Base-by-base conservation (phyloP, 92 coral and sea anemone species). In the Metridium senile region DNA sequence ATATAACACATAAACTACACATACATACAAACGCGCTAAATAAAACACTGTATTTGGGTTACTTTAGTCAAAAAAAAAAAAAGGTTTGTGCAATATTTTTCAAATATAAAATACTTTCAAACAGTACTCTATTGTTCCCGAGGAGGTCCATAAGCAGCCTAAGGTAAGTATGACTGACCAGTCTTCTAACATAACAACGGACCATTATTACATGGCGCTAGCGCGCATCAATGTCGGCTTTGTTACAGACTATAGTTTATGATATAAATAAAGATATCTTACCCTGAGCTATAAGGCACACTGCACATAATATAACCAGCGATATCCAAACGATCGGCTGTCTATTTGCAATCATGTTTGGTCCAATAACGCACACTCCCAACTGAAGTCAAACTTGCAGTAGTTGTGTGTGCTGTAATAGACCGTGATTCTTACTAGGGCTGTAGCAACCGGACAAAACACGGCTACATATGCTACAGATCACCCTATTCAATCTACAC, bases 341-440 rank as follows among this genome's bases (percentile, higher is more conserved):
- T 52, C 83, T 28, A 9, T 32, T 11, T 30, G 52, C 75, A 61
- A 32, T 76, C 84, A 79, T 78, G 18, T 19, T 79, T 30, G 62
- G 79, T 59, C 68, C 68, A 21, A 26, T 30, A 66, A 51, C n/a
- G 76, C 84, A 79, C 84, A 71, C 84, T 79, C 84, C 84, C 84
- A 79, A 79, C 84, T 79, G 84, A 79, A 47, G 56, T 39, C 25
- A 51, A 56, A 31, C 0, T 57, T 46, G 22, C 84, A 79, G 84
- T 79, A 79, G 84, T 79, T 79, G 84, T 56, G 84, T 57, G 84
- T 62, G 84, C 82, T 63, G 19, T 72, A 32, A 13, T 54, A 73
- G 68, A 73, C 78, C 68, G 47, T 33, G 66, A 28, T 57, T 62
- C 49, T 22, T 68, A 9, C 76, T 49, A 72, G 62, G 62, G 65